These are phyloP conservation scores for Melanotaenia trifasciata DNA, from an alignment of 2,797 vertebrate genomes.

Conservation along the genomic window DNA sequence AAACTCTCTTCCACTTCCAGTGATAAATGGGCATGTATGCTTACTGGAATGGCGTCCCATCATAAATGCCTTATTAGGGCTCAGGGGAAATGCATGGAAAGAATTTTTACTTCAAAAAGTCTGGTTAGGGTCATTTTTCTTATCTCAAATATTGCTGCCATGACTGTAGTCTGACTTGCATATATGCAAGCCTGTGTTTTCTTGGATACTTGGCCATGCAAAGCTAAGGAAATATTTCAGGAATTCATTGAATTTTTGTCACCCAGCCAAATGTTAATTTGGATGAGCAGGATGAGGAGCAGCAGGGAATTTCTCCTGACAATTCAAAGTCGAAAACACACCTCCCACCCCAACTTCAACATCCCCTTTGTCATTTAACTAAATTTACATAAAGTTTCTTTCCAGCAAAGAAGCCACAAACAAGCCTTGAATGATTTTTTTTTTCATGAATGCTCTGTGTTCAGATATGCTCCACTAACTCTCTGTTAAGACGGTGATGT, in stretches of 20 bases:
- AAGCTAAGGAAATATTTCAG: slow-evolving; percentile 70
- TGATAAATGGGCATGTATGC: slow-evolving; percentile 67
- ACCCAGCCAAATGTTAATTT: slow-evolving; percentile 74
- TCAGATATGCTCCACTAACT: slow-evolving; percentile 66
- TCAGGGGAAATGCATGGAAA: slow-evolving; percentile 45
- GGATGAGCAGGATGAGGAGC: slow-evolving; percentile 62
- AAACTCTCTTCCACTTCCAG: slow-evolving; percentile 49
- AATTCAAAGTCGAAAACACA: slow-evolving; percentile 41
- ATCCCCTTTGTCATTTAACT: slow-evolving; percentile 36
- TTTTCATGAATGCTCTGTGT: slow-evolving; percentile 36
- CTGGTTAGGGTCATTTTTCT: background rate
- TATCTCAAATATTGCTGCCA: background rate
- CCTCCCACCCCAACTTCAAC: slow-evolving; percentile 27
- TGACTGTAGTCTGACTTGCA: slow-evolving; percentile 16
- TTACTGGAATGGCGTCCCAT: slow-evolving; percentile 33
- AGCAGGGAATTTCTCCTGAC: slow-evolving; percentile 52
- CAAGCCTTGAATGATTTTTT: slow-evolving; percentile 26
- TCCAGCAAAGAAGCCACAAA: slow-evolving; percentile 38
- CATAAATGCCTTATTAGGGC: slow-evolving; percentile 48
- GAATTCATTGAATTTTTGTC: slow-evolving; percentile 80
- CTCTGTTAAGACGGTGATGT: slow-evolving; percentile 69
- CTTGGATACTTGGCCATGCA: slow-evolving; percentile 62
- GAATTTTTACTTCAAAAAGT: slow-evolving; percentile 26
- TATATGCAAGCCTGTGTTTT: slow-evolving; percentile 44
- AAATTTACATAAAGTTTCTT: slow-evolving; percentile 41